Evolutionary conservation across 92 coral and sea anemone genomes (phyloP).

Genomic region (Parazoanthus atlanticus): DNA sequence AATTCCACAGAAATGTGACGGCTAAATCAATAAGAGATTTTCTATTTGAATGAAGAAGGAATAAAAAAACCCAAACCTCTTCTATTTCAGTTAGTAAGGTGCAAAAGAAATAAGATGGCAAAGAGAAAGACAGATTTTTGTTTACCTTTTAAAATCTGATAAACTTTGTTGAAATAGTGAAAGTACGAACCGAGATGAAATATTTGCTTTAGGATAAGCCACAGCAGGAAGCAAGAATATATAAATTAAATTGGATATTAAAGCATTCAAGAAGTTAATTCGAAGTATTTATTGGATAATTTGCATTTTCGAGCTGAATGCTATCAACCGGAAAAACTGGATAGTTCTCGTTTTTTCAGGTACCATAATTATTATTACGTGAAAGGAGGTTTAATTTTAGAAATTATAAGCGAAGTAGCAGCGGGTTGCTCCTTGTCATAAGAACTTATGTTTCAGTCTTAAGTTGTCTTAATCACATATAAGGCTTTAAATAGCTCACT

Average conservation of each 20-base stretch:
- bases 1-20: no score
- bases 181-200: neutral
- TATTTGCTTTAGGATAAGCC: slow-evolving; percentile 1
- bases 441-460: neutral
- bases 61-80: no score
- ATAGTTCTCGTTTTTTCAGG: neutral
- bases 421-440: neutral
- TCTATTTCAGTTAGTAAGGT: no score
- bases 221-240: slow-evolving; percentile 11
- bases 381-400: neutral
- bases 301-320: slow-evolving; percentile 3
- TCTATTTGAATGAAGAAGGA: no score
- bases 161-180: slow-evolving; percentile 14
- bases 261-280: slow-evolving; percentile 10
- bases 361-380: neutral
- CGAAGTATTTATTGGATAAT: neutral
- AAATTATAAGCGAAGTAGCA: neutral
- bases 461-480: slow-evolving; percentile 1
- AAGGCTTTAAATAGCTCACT: neutral
- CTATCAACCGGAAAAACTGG: slow-evolving; percentile 15
- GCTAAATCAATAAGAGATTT: no score
- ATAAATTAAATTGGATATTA: neutral
- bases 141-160: neutral
- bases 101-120: no score
- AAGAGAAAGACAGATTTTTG: no score